phyloP scores from a whole-genome alignment of 2,797 vertebrate genomes.

The Clamator glandarius region DNA sequence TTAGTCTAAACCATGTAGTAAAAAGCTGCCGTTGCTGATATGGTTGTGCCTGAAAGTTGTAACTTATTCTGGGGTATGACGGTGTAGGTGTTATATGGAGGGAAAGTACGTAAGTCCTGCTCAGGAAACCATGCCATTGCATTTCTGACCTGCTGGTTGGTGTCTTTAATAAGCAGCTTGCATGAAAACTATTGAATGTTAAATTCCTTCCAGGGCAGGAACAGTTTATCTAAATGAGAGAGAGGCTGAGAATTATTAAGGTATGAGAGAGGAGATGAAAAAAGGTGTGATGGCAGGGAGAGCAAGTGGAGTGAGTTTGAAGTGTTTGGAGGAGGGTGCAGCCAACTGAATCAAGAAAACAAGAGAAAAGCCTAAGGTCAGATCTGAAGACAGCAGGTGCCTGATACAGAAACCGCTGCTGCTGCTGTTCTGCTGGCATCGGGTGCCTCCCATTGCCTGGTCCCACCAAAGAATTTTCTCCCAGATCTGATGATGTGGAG shows the following conservation, averaged over 20 bases:
- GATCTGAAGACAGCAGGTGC: neutral
- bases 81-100: neutral
- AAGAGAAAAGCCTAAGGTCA: neutral
- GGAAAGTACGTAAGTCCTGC: neutral
- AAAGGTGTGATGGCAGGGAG: neutral
- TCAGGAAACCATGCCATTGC: neutral
- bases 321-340: neutral
- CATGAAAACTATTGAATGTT: neutral
- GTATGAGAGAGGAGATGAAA: neutral
- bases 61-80: neutral
- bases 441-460: neutral
- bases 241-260: neutral
- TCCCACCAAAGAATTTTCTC: neutral
- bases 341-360: neutral
- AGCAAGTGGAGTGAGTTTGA: neutral
- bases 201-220: neutral
- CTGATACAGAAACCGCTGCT: neutral
- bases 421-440: neutral
- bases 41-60: neutral
- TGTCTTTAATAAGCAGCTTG: neutral
- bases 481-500: fast-evolving
- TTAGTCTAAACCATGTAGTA: neutral
- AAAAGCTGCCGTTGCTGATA: neutral
- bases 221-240: neutral
- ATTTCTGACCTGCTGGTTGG: neutral